Percentiles rank a stretch among this genome's conserved stretches.
Conservation (phyloP, 2,888 invertebrate species). For the Platycnemis pennipes region DNA sequence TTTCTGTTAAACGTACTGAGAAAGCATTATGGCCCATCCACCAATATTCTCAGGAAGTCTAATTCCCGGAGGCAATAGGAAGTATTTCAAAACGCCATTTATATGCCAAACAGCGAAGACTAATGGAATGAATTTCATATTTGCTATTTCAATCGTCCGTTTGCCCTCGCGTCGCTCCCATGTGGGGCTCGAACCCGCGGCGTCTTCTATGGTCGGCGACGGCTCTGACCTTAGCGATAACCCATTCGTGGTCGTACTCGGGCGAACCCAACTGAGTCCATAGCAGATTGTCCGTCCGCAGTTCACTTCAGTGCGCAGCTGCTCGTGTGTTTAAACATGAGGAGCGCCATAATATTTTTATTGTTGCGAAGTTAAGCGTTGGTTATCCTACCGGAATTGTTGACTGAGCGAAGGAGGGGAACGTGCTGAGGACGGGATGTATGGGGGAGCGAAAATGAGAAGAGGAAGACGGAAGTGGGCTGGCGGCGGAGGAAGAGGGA, state of each 20-base stretch:
- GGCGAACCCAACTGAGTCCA: background rate
- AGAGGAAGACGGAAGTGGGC: background rate
- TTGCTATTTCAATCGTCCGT: background rate
- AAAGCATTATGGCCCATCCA: too few species aligned
- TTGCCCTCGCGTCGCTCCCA: background rate
- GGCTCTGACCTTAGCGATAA: background rate
- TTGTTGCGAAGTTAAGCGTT: background rate
- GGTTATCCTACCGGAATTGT: background rate
- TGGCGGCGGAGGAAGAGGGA: background rate
- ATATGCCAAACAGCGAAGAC: background rate
- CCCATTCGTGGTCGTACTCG: background rate
- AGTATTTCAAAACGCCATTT: too few species aligned
- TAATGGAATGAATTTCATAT: background rate
- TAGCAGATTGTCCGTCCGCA: background rate
- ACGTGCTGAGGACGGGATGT: background rate
- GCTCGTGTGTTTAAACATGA: background rate
- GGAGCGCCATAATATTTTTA: constrained; percentile 7
- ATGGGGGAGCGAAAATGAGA: background rate
- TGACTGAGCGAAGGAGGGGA: background rate
- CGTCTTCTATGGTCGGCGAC: background rate
- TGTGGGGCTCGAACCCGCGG: background rate
- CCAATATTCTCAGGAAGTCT: too few species aligned
- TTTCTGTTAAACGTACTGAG: too few species aligned
- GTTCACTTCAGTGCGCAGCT: background rate
- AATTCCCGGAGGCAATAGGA: too few species aligned